These are phyloP conservation scores for Sesamia nonagrioides DNA, from an alignment of 1,140 invertebrate species.

Conservation along the genomic window DNA sequence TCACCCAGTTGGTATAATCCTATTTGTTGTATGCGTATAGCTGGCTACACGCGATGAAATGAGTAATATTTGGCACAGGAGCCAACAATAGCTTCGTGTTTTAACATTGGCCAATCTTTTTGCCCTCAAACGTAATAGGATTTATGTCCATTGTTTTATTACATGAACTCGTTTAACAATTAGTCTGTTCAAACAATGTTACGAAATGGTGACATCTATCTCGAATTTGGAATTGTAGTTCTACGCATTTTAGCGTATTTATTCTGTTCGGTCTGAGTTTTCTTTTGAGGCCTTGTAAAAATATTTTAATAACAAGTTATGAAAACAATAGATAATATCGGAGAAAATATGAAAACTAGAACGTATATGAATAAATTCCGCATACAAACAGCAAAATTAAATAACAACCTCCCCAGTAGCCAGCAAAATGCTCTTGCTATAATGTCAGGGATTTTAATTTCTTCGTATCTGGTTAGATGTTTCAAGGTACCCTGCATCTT, in stretches of 20 bases:
- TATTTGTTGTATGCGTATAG: not conserved
- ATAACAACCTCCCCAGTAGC: slow-evolving; percentile 5
- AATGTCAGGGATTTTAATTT: not conserved
- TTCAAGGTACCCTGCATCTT: not conserved
- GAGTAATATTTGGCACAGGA: not conserved
- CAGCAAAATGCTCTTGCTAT: not conserved
- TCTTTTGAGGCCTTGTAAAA: not conserved
- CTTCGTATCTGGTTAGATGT: not conserved
- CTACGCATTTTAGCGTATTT: not conserved
- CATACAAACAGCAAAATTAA: slow-evolving; percentile 19
- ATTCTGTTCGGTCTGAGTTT: not conserved
- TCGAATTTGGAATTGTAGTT: not conserved
- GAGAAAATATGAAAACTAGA: not conserved
- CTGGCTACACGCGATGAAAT: not conserved
- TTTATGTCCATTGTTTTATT: not conserved
- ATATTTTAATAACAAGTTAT: not conserved
- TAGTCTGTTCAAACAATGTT: too few relatives aligned
- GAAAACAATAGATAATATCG: not conserved
- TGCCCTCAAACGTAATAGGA: not conserved
- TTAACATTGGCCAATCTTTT: not conserved
- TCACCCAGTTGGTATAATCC: slow-evolving; percentile 1
- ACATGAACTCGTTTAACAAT: not conserved
- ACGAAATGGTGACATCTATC: not conserved
- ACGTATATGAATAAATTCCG: slow-evolving; percentile 15
- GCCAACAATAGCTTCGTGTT: not conserved